Evolutionary conservation across 2,113 vertebrate species (phyloP).

Genomic region (Gymnogyps californianus): DNA sequence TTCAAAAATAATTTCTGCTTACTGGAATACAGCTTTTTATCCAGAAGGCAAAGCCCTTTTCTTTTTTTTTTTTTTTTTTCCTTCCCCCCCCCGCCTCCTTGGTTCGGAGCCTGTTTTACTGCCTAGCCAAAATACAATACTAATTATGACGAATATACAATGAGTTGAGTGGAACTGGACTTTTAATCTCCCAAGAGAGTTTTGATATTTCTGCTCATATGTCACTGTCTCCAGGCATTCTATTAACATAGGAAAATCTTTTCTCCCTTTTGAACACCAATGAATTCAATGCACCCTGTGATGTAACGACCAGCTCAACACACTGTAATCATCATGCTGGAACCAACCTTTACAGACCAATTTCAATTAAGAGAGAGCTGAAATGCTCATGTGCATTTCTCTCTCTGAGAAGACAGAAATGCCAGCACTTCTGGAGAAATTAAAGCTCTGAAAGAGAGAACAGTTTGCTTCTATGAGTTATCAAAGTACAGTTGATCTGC

Average conservation of each 20-base stretch:
- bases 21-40: background rate
- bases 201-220: background rate
- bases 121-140: background rate
- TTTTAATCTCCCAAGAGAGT: background rate
- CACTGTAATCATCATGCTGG: background rate
- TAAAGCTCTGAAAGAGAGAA: background rate
- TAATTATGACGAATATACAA: background rate
- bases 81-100: rapidly evolving
- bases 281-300: background rate
- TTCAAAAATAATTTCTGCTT: background rate
- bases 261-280: background rate
- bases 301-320: background rate
- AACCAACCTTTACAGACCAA: background rate
- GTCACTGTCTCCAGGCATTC: background rate
- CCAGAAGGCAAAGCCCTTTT: background rate
- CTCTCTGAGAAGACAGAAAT: background rate
- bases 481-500: background rate
- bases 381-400: background rate
- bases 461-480: background rate
- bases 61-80: background rate
- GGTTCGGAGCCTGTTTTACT: background rate
- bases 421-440: background rate
- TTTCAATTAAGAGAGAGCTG: background rate
- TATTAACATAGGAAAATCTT: background rate
- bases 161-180: background rate